Evolutionary conservation across 2,113 vertebrate genomes (phyloP).

Genomic region (Etheostoma cragini): DNA sequence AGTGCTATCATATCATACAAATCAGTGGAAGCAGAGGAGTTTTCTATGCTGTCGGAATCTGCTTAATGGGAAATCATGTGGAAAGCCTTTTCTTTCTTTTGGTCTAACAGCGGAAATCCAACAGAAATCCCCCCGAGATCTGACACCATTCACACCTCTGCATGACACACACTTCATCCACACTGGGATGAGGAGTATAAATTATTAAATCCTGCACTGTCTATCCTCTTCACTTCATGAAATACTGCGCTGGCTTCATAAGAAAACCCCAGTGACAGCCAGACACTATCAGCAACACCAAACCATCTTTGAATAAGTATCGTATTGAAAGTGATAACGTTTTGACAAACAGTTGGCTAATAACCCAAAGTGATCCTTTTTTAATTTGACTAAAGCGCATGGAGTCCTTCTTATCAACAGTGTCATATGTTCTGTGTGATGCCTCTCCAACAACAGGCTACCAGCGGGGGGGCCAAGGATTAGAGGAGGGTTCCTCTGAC

Average conservation of each 20-base stretch:
- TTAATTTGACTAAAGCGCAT: conserved; percentile 67
- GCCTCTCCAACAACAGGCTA: conserved; percentile 67
- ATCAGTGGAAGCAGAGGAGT: conserved; percentile 29
- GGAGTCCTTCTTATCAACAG: conserved; percentile 71
- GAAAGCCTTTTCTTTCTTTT: conserved; percentile 45
- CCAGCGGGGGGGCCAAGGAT: conserved; percentile 70
- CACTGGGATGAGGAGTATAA: conserved; percentile 48
- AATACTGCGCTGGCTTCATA: conserved; percentile 38
- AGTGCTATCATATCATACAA: conserved; percentile 4
- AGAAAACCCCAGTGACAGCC: conserved; percentile 51
- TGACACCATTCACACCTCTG: conserved; percentile 68
- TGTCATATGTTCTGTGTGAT: conserved; percentile 73
- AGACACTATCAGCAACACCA: conserved; percentile 24
- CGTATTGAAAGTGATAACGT: conserved; percentile 42
- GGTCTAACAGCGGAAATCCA: conserved; percentile 48
- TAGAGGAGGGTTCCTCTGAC: conserved; percentile 71
- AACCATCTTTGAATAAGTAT: conserved; percentile 48
- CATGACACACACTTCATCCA: conserved; percentile 57
- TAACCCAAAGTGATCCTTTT: conserved; percentile 68
- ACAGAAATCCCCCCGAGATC: conserved; percentile 52
- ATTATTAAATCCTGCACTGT: conserved; percentile 58
- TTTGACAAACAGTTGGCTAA: conserved; percentile 58
- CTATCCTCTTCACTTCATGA: conserved; percentile 44
- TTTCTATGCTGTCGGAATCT: conserved; percentile 3
- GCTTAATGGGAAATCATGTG: conserved; percentile 36